These are phyloP conservation scores for Elachura formosa DNA, from an alignment of 2,113 vertebrate species.

Conservation along the genomic window DNA sequence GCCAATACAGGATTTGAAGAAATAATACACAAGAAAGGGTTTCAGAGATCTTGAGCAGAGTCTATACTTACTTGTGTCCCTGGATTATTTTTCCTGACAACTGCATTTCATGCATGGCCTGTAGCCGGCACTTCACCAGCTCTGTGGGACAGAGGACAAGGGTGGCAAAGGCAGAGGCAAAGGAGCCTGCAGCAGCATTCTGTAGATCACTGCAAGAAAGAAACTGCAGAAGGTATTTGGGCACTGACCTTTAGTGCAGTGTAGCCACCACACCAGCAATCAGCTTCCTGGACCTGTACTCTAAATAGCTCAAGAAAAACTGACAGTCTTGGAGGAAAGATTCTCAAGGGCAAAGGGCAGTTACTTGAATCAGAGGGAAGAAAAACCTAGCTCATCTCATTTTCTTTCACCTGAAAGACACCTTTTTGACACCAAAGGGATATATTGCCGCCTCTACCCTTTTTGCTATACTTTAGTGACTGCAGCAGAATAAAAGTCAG, in stretches of 20 bases:
- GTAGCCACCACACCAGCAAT: not conserved
- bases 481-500: not conserved
- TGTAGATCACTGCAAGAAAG: constrained; percentile 82
- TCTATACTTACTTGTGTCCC: constrained; percentile 82
- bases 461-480: not conserved
- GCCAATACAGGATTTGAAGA: not conserved
- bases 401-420: not conserved
- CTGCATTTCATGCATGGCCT: constrained; percentile 94
- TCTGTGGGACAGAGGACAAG: constrained; percentile 93
- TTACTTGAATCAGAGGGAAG: not conserved
- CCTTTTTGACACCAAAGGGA: not conserved
- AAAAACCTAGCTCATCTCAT: not conserved
- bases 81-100: constrained; percentile 80
- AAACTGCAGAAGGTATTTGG: not conserved
- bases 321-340: not conserved
- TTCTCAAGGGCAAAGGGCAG: not conserved
- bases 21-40: not conserved
- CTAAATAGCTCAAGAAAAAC: not conserved
- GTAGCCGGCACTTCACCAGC: constrained; percentile 94
- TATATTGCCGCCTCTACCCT: not conserved
- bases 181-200: constrained; percentile 89
- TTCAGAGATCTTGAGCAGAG: not conserved
- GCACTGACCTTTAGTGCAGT: not conserved
- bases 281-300: not conserved
- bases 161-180: constrained; percentile 90